A percentile compares a stretch with the other conserved stretches of the same genome.
These are phyloP conservation scores for Gymnocheta viridis DNA, from an alignment of 2,888 invertebrate species.

Conservation along the genomic window DNA sequence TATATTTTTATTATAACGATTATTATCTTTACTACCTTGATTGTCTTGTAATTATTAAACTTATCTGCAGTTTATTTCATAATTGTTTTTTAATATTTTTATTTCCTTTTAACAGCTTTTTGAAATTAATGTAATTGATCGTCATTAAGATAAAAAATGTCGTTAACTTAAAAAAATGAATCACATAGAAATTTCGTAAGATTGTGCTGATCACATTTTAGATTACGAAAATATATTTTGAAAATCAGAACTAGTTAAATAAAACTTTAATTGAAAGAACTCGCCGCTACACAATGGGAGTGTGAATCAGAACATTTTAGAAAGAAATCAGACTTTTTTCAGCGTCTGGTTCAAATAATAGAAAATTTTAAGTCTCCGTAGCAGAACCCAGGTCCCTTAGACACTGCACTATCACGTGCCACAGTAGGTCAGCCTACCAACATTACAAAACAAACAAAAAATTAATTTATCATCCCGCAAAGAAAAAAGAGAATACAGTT, in stretches of 20 bases:
- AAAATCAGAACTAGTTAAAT: not conserved
- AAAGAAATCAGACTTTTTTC: too few relatives aligned
- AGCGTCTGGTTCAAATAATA: too few relatives aligned
- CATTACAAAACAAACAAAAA: too few relatives aligned
- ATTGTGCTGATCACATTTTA: not conserved
- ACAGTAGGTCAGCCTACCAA: too few relatives aligned
- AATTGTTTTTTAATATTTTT: not conserved
- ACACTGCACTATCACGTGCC: too few relatives aligned
- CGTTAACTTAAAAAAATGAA: not conserved
- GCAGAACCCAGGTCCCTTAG: too few relatives aligned
- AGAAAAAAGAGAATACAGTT: too few relatives aligned
- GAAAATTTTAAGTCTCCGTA: too few relatives aligned
- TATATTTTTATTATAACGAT: too few relatives aligned
- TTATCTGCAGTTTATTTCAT: not conserved
- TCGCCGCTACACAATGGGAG: not conserved
- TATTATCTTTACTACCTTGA: not conserved
- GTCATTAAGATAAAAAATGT: slow-evolving; percentile 6
- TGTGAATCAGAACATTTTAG: not conserved
- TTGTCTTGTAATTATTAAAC: not conserved
- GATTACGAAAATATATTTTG: not conserved
- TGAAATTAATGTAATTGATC: slow-evolving; percentile 9
- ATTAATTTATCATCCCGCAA: too few relatives aligned
- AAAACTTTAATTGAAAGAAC: not conserved
- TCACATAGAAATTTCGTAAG: not conserved
- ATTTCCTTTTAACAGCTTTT: slow-evolving; percentile 8